These are phyloP conservation scores for Hyaena hyaena DNA, from an alignment of 2,113 vertebrate genomes.

Conservation along the genomic window DNA sequence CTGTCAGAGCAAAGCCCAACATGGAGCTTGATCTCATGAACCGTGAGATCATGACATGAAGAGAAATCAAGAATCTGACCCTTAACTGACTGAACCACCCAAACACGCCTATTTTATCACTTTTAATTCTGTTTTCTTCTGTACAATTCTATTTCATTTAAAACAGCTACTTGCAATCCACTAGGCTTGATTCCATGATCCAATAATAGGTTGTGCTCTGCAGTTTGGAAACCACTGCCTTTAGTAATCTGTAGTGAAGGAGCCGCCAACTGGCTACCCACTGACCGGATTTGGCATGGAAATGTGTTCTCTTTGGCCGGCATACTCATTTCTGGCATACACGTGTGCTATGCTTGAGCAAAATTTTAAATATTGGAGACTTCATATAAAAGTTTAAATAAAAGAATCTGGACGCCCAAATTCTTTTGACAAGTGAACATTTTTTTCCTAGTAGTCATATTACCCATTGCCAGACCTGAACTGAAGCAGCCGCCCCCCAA, in stretches of 20 bases:
- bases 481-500: neutral
- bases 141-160: neutral
- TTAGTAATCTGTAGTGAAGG: neutral
- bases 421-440: neutral
- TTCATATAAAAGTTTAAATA: neutral
- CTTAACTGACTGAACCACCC: too few relatives aligned
- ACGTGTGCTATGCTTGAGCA: neutral
- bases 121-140: slow-evolving; percentile 3
- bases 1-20: too few relatives aligned
- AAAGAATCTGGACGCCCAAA: neutral
- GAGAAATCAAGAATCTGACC: too few relatives aligned
- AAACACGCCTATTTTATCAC: neutral
- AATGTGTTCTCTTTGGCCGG: neutral
- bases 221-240: neutral
- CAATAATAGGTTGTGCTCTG: neutral
- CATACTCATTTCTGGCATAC: neutral
- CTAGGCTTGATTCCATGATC: neutral
- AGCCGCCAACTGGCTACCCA: too few relatives aligned
- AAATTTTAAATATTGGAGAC: neutral
- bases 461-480: neutral
- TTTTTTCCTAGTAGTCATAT: neutral
- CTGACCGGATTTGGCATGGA: neutral
- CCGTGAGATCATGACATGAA: too few relatives aligned
- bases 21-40: neutral
- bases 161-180: neutral